Evolutionary conservation across 2,888 invertebrate species (phyloP).

Genomic region (Cephus pulcher): DNA sequence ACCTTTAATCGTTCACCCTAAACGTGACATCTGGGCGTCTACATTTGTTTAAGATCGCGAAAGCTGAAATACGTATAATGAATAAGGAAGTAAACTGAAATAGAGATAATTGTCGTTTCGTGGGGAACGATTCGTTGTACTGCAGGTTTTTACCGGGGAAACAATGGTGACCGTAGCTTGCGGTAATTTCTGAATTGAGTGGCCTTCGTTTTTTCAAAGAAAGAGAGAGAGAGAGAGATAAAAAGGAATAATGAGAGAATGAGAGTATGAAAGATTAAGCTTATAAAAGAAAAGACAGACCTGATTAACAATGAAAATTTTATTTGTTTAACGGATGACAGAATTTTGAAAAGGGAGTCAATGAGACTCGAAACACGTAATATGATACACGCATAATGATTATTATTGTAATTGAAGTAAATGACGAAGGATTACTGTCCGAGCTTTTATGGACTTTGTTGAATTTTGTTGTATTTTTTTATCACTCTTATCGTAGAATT

Average conservation of each 20-base stretch:
- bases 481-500: not conserved
- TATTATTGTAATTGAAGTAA: not conserved
- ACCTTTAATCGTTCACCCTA: not conserved
- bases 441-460: not conserved
- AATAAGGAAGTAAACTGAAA: not conserved
- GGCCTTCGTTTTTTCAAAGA: slow-evolving; percentile 47
- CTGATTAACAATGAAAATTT: not conserved
- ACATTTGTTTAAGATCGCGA: not conserved
- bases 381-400: not conserved
- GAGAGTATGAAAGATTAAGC: not conserved
- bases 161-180: slow-evolving; percentile 35
- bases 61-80: not conserved
- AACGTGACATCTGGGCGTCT: not conserved
- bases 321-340: not conserved
- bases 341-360: not conserved
- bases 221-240: not conserved
- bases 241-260: not conserved
- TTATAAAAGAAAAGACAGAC: not conserved
- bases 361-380: not conserved
- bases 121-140: slow-evolving; percentile 1
- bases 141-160: slow-evolving; percentile 13
- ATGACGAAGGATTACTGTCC: not conserved
- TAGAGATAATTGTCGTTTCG: not conserved
- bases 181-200: slow-evolving; percentile 48
- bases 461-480: not conserved